A percentile compares a stretch with the other conserved stretches of the same genome.
Conservation (phyloP, 2,113 vertebrate genomes). For the Otus sunia region DNA sequence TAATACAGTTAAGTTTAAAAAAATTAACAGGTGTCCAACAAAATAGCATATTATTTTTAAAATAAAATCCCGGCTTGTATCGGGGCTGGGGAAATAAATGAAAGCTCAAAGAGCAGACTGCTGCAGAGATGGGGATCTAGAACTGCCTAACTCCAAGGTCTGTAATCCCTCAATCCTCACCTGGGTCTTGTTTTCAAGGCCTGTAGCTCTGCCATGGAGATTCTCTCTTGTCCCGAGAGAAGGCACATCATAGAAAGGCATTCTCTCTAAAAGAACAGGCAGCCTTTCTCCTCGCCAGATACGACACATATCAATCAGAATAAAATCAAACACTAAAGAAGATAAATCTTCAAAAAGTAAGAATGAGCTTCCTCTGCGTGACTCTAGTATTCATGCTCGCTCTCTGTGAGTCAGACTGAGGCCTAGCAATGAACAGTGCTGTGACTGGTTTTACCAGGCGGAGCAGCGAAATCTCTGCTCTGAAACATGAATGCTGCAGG, state of each 20-base stretch:
- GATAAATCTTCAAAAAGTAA: background rate
- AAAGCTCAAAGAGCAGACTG: background rate
- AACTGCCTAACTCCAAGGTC: background rate
- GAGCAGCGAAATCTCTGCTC: background rate
- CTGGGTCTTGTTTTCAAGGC: background rate
- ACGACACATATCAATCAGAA: background rate
- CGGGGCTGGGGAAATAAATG: background rate
- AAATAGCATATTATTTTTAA: background rate
- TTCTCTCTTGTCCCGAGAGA: background rate
- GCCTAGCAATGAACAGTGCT: background rate
- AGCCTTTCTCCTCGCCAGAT: background rate
- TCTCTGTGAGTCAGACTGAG: background rate
- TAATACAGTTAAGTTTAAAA: background rate
- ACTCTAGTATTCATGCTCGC: background rate
- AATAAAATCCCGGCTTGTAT: background rate
- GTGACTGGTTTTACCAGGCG: background rate
- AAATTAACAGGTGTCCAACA: background rate
- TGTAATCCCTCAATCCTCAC: background rate
- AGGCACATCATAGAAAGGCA: too few relatives aligned
- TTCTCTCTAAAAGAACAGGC: background rate
- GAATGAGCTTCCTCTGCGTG: background rate
- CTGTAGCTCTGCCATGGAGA: background rate
- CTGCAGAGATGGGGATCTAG: background rate
- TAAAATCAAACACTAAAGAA: background rate
- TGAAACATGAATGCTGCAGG: background rate